These are phyloP conservation scores for Platysternon megacephalum DNA, from an alignment of 2,113 vertebrate species.

Conservation along the genomic window DNA sequence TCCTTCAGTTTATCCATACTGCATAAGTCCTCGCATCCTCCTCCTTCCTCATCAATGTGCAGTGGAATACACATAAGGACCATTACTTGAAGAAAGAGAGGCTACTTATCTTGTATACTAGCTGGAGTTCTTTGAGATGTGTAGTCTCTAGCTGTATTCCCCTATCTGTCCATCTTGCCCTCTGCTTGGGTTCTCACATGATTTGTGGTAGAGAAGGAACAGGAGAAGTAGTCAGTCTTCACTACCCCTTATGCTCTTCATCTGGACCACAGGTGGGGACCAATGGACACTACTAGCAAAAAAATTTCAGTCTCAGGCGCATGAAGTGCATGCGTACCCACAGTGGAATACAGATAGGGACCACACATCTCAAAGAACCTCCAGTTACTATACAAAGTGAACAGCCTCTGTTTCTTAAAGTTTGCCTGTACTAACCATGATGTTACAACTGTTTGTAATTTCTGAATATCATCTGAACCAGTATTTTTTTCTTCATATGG, in stretches of 20 bases:
- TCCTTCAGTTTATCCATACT: neutral
- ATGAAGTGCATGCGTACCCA: neutral
- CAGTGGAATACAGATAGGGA: neutral
- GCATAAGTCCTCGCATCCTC: neutral
- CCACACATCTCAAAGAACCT: neutral
- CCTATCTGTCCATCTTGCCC: neutral
- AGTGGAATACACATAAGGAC: neutral
- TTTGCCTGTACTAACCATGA: neutral
- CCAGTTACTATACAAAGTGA: neutral
- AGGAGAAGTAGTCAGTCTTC: neutral
- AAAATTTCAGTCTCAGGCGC: neutral
- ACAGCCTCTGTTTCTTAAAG: neutral
- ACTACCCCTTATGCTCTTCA: neutral
- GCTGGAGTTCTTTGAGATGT: neutral
- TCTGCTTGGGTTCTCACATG: neutral
- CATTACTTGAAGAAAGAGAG: neutral
- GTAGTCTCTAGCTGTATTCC: neutral
- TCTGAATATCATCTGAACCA: neutral
- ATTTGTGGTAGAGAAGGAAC: neutral
- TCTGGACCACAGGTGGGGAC: neutral
- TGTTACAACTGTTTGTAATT: neutral
- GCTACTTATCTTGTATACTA: neutral
- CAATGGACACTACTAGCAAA: neutral
- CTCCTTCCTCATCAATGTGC: neutral
- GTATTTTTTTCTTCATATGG: neutral